A percentile compares a stretch with the other conserved stretches of the same genome.
Conservation (phyloP, 1,140 invertebrate genomes). For the Sweltsa coloradensis region DNA sequence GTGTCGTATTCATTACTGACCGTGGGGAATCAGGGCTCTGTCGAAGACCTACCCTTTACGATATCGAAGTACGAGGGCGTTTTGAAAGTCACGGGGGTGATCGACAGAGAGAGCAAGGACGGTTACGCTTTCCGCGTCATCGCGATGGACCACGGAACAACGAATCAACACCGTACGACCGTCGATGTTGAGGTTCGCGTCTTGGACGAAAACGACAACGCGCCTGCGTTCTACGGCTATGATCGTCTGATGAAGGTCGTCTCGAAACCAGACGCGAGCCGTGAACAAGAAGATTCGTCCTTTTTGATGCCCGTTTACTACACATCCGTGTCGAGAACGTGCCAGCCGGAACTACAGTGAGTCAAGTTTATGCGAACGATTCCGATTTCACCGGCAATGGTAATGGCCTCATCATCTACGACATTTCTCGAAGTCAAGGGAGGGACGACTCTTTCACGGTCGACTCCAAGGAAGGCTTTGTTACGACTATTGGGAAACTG, state of each 20-base stretch:
- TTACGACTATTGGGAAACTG: slow-evolving; percentile 57
- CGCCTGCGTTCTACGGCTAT: slow-evolving; percentile 57
- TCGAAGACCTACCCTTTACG: slow-evolving; percentile 48
- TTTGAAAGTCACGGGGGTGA: slow-evolving; percentile 55
- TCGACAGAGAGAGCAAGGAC: slow-evolving; percentile 64
- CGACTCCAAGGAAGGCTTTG: slow-evolving; percentile 65
- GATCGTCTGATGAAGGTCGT: slow-evolving; percentile 26
- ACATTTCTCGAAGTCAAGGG: slow-evolving; percentile 43
- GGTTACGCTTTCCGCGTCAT: slow-evolving; percentile 60
- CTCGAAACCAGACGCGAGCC: not conserved
- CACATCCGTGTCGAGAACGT: slow-evolving; percentile 52
- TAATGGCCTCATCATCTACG: slow-evolving; percentile 64
- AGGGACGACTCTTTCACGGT: slow-evolving; percentile 51
- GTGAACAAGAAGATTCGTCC: slow-evolving; percentile 11
- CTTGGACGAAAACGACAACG: slow-evolving; percentile 42
- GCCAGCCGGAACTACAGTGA: slow-evolving; percentile 52
- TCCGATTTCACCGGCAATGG: slow-evolving; percentile 71
- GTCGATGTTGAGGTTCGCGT: slow-evolving; percentile 70
- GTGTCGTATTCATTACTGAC: slow-evolving; percentile 55
- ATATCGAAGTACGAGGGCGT: slow-evolving; percentile 60
- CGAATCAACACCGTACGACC: not conserved
- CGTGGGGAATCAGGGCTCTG: slow-evolving; percentile 36
- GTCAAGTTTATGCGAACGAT: slow-evolving; percentile 68
- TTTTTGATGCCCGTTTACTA: slow-evolving; percentile 49
- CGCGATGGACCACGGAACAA: slow-evolving; percentile 60